A percentile compares a stretch with the other conserved stretches of the same genome.
phyloP scores from a whole-genome alignment of 35 echinoderm and acorn worm species.

The Eucidaris tribuloides region DNA sequence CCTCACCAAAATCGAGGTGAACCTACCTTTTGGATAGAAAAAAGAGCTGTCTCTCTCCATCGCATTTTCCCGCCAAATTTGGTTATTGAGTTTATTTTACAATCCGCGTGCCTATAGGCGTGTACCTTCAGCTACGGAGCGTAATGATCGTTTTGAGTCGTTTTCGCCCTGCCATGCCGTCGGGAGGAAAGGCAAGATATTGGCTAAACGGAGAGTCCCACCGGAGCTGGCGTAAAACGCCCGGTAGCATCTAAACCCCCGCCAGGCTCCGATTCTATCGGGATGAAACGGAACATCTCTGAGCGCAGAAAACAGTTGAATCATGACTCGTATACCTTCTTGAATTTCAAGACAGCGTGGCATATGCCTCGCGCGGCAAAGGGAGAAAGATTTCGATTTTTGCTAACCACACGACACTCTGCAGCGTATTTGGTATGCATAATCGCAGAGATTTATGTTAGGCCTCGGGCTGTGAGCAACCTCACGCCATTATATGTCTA shows the following conservation, averaged over 20 bases:
- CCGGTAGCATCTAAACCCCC: constrained; percentile 30
- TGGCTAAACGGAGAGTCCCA: constrained; percentile 20
- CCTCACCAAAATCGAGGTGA: too few species aligned
- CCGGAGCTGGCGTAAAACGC: neutral
- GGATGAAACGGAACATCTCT: constrained; percentile 15
- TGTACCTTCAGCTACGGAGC: constrained; percentile 18
- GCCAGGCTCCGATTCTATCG: constrained; percentile 3
- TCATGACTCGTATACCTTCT: neutral
- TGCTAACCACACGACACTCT: constrained; percentile 37
- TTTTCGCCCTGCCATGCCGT: neutral
- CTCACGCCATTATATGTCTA: constrained; percentile 28
- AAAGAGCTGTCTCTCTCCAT: constrained; percentile 3
- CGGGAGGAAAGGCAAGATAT: neutral
- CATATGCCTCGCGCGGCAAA: constrained; percentile 22
- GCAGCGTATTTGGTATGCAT: constrained; percentile 30
- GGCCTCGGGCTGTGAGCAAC: constrained; percentile 23
- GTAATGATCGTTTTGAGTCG: constrained; percentile 12
- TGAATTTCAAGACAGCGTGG: constrained; percentile 37
- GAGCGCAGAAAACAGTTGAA: constrained; percentile 2
- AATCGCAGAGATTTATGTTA: constrained; percentile 36
- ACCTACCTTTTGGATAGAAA: constrained; percentile 9
- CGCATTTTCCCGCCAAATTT: constrained; percentile 24
- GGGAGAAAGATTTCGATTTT: neutral
- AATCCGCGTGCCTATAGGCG: constrained; percentile 11
- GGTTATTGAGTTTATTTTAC: constrained; percentile 39